These are phyloP conservation scores for Drosophila paramelanica DNA, from an alignment of 2,888 invertebrate species.

Conservation along the genomic window DNA sequence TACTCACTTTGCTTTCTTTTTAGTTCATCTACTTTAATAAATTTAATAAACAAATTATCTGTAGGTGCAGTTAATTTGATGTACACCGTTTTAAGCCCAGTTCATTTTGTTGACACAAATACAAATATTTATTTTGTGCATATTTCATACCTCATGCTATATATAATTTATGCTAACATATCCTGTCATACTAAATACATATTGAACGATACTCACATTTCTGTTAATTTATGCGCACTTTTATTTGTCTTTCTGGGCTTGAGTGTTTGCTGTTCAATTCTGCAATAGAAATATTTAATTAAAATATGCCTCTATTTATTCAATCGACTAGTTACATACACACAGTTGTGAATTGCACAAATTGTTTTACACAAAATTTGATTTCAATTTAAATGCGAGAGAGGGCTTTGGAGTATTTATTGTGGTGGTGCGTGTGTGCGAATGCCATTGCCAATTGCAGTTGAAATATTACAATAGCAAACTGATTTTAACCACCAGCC, in stretches of 20 bases:
- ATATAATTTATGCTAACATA: slow-evolving; percentile 3
- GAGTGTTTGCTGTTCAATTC: slow-evolving; percentile 55
- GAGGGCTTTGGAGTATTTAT: neutral
- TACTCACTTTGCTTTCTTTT: neutral
- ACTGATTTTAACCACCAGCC: slow-evolving; percentile 19
- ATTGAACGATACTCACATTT: slow-evolving; percentile 6
- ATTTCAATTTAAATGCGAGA: slow-evolving; percentile 34
- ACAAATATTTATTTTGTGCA: slow-evolving; percentile 50
- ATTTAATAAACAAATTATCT: neutral
- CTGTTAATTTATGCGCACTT: slow-evolving; percentile 29
- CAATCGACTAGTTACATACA: slow-evolving; percentile 39
- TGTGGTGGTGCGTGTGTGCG: slow-evolving; percentile 15
- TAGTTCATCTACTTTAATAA: neutral
- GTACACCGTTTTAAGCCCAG: slow-evolving; percentile 9
- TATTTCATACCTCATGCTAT: slow-evolving; percentile 38
- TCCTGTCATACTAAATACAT: neutral
- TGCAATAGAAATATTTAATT: slow-evolving; percentile 69
- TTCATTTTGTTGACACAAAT: slow-evolving; percentile 41
- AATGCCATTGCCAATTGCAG: slow-evolving; percentile 18
- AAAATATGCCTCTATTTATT: slow-evolving; percentile 61
- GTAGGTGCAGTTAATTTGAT: slow-evolving; percentile 15
- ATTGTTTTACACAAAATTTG: slow-evolving; percentile 33
- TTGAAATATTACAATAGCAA: slow-evolving; percentile 11
- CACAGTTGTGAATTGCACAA: slow-evolving; percentile 10
- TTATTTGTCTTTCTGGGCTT: slow-evolving; percentile 23